Evolutionary conservation across 1,140 invertebrate genomes (phyloP).

Genomic region (Pseudomyrmex dendroicus): DNA sequence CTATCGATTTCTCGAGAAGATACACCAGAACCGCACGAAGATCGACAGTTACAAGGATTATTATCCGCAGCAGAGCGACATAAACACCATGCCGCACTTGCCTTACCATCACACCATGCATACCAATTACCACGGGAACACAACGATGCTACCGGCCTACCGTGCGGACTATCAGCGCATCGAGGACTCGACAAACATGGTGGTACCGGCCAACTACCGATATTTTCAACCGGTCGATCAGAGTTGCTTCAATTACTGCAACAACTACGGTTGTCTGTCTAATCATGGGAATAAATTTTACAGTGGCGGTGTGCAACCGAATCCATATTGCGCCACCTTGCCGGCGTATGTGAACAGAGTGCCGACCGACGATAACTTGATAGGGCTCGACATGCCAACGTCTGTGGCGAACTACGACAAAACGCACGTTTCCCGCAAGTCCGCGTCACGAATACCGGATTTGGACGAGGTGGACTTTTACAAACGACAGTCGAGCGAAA

Average conservation of each 20-base stretch:
- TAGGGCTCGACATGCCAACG: constrained; percentile 89
- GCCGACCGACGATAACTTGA: constrained; percentile 87
- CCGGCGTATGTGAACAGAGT: constrained; percentile 80
- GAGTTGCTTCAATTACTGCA: constrained; percentile 64
- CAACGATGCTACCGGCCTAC: constrained; percentile 63
- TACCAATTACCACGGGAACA: constrained; percentile 72
- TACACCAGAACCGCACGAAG: constrained; percentile 77
- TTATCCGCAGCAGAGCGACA: constrained; percentile 52
- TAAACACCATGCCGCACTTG: constrained; percentile 31
- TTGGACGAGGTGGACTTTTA: constrained; percentile 76
- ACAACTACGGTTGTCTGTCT: constrained; percentile 66
- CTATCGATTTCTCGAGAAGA: constrained; percentile 82
- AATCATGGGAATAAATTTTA: constrained; percentile 68
- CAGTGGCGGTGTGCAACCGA: constrained; percentile 49
- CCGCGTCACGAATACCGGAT: constrained; percentile 58
- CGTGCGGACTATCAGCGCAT: constrained; percentile 71
- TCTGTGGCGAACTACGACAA: constrained; percentile 75
- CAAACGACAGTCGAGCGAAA: constrained; percentile 55
- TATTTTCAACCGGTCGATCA: constrained; percentile 66
- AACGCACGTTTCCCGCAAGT: constrained; percentile 65
- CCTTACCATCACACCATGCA: constrained; percentile 70
- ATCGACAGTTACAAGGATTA: constrained; percentile 69
- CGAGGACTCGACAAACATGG: constrained; percentile 65
- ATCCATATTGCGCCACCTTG: constrained; percentile 65
- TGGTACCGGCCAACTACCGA: constrained; percentile 48